These are phyloP conservation scores for Pygoscelis antarcticus DNA, from an alignment of 2,113 vertebrate species.

Conservation along the genomic window DNA sequence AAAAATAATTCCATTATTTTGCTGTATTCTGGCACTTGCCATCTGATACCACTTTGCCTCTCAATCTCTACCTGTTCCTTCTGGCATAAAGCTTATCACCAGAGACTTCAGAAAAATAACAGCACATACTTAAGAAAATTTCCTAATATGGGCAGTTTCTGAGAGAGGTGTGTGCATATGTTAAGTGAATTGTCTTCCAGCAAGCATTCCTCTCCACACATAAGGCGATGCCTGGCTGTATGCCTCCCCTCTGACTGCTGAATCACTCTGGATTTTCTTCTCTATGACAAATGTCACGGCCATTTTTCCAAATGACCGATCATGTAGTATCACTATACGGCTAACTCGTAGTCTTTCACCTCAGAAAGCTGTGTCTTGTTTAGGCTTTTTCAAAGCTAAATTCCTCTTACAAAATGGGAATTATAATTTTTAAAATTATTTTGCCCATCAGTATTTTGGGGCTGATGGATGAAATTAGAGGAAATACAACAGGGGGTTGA, in stretches of 20 bases:
- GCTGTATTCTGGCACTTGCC: background rate
- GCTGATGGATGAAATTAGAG: background rate
- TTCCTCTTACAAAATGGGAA: background rate
- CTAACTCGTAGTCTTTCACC: background rate
- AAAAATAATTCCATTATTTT: background rate
- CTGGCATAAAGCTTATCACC: background rate
- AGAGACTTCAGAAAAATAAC: background rate
- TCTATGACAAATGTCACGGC: background rate
- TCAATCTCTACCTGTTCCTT: background rate
- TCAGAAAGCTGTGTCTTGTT: background rate
- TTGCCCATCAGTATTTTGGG: background rate
- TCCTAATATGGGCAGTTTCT: background rate
- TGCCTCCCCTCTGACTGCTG: background rate
- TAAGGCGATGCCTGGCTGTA: accelerated
- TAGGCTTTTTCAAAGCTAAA: background rate
- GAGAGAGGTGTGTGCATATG: background rate
- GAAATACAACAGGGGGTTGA: background rate
- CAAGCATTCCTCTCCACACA: background rate
- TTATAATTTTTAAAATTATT: background rate
- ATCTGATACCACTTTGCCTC: background rate
- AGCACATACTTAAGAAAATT: background rate
- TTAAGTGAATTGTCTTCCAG: background rate
- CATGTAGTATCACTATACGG: background rate
- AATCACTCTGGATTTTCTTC: background rate
- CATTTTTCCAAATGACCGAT: background rate